Conservation (phyloP, 2,888 invertebrate species). For the Cataglyphis livida region DNA sequence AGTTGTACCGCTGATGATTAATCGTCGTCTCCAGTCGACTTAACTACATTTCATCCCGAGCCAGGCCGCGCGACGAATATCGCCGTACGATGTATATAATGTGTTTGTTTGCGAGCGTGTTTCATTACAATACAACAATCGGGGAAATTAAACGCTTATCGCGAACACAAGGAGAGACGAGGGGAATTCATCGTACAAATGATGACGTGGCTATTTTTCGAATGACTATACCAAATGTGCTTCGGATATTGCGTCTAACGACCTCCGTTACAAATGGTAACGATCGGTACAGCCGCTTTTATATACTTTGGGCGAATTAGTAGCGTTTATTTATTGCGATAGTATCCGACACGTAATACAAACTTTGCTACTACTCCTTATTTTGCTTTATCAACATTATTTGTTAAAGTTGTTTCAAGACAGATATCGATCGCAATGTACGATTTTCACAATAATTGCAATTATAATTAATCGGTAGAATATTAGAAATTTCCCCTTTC, state of each 20-base stretch:
- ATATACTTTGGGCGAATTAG: conserved; percentile 43
- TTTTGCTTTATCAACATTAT: conserved; percentile 34
- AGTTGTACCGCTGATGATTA: conserved; percentile 78
- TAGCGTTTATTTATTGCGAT: conserved; percentile 39
- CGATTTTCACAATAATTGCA: neutral
- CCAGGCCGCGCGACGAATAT: conserved; percentile 50
- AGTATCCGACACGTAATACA: neutral
- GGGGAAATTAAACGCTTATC: conserved; percentile 45
- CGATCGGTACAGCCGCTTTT: conserved; percentile 36
- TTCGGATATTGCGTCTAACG: conserved; percentile 21
- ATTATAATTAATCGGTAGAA: conserved; percentile 5
- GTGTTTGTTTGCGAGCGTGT: conserved; percentile 17
- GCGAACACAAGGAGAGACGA: neutral
- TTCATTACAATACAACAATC: conserved; percentile 30
- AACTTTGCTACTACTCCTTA: conserved; percentile 39
- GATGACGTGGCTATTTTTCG: conserved; percentile 28
- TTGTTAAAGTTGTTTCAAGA: conserved; percentile 31
- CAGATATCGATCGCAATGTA: neutral
- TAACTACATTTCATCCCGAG: conserved; percentile 59
- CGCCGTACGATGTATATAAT: conserved; percentile 18
- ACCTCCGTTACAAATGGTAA: conserved; percentile 19
- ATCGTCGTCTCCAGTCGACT: conserved; percentile 68
- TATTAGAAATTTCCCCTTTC: neutral
- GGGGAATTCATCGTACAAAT: neutral
- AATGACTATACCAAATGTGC: conserved; percentile 23